These are phyloP conservation scores for Balaenoptera acutorostrata DNA, from an alignment of 2,113 vertebrate genomes.

Conservation along the genomic window DNA sequence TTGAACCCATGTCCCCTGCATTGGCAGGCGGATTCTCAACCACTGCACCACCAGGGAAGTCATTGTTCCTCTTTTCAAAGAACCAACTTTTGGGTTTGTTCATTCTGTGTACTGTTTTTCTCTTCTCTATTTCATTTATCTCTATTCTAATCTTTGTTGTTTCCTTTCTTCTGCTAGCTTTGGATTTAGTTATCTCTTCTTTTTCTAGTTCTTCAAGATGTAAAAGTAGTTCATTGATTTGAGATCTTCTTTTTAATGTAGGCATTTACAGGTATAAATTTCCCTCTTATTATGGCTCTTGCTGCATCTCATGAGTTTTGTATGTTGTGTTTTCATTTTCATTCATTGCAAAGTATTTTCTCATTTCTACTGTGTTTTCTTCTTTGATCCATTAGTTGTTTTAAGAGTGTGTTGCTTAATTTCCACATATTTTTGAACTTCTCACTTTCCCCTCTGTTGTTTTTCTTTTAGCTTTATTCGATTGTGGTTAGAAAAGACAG, in stretches of 20 bases:
- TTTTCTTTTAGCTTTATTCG: not conserved
- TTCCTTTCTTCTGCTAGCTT: not conserved
- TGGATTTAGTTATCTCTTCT: not conserved
- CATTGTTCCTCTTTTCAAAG: not conserved
- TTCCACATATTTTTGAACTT: not conserved
- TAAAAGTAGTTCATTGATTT: not conserved
- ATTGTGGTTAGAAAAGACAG: not conserved
- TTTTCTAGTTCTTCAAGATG: not conserved
- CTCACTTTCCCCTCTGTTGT: not conserved
- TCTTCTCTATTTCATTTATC: not conserved
- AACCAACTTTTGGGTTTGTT: not conserved
- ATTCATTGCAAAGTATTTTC: not conserved
- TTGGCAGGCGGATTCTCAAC: too few species aligned
- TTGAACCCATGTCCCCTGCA: too few species aligned
- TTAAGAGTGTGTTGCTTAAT: not conserved
- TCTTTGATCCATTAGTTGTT: not conserved
- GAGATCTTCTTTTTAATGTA: slow-evolving; percentile 9
- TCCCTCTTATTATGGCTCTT: not conserved
- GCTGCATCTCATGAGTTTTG: not conserved
- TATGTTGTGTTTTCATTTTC: not conserved
- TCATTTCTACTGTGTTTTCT: slow-evolving; percentile 31
- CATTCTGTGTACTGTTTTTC: not conserved
- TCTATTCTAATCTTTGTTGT: not conserved
- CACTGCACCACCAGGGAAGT: too few species aligned
- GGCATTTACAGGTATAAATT: not conserved